Percentiles rank a stretch among this genome's conserved stretches.
These are phyloP conservation scores for Parapristionchus giblindavisi DNA, from an alignment of 2,888 invertebrate genomes.

Conservation along the genomic window DNA sequence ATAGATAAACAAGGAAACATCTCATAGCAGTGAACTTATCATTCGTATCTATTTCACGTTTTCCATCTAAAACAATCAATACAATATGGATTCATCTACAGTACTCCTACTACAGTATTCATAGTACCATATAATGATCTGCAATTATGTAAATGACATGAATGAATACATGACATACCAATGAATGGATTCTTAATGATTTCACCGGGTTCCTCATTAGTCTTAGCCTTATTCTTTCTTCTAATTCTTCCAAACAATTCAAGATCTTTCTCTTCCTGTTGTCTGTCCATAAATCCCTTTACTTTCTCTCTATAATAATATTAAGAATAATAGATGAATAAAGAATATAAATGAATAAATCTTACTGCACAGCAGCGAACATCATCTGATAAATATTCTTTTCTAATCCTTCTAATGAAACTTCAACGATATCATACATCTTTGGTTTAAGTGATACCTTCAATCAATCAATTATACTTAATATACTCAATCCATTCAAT, in stretches of 20 bases:
- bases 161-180: slow-evolving; percentile 15
- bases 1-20: slow-evolving; percentile 78
- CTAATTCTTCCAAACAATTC: slow-evolving; percentile 40
- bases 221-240: slow-evolving; percentile 38
- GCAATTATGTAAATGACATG: neutral
- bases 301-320: slow-evolving; percentile 65
- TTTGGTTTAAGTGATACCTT: slow-evolving; percentile 66
- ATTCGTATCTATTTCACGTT: slow-evolving; percentile 41
- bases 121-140: neutral
- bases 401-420: slow-evolving; percentile 68
- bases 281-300: slow-evolving; percentile 69
- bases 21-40: slow-evolving; percentile 51
- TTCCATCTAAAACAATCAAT: slow-evolving; percentile 42
- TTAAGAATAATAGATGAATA: neutral
- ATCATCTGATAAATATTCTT: slow-evolving; percentile 67
- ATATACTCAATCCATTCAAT: too few relatives aligned
- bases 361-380: slow-evolving; percentile 59
- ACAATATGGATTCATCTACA: neutral
- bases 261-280: slow-evolving; percentile 51
- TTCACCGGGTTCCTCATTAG: slow-evolving; percentile 38
- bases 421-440: slow-evolving; percentile 62
- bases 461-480: too few relatives aligned
- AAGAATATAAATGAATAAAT: neutral
- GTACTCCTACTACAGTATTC: neutral
- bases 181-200: slow-evolving; percentile 57